These are phyloP conservation scores for Drosophila ustulata DNA, from an alignment of 2,888 invertebrate species.

Conservation along the genomic window DNA sequence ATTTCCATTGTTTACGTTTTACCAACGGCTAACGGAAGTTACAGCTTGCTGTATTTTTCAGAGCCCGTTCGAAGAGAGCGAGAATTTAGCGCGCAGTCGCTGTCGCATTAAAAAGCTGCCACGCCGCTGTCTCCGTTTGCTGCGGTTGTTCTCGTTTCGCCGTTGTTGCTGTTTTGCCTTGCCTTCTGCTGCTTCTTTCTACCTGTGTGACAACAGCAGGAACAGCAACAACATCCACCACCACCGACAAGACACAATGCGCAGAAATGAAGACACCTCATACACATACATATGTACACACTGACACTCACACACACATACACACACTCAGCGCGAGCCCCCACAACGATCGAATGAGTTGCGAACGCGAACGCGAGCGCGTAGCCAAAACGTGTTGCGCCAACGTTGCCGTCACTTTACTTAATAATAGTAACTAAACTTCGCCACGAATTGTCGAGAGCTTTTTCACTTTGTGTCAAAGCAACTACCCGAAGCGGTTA, in stretches of 20 bases:
- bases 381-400: slow-evolving; percentile 60
- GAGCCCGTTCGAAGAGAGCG: slow-evolving; percentile 25
- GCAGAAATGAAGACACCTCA: slow-evolving; percentile 55
- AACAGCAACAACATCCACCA: slow-evolving; percentile 28
- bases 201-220: slow-evolving; percentile 39
- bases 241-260: slow-evolving; percentile 20
- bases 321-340: slow-evolving; percentile 39
- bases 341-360: slow-evolving; percentile 53
- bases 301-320: slow-evolving; percentile 4
- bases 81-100: slow-evolving; percentile 48
- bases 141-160: background rate
- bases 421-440: slow-evolving; percentile 82
- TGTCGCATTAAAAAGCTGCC: slow-evolving; percentile 44
- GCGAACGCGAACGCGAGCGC: slow-evolving; percentile 51
- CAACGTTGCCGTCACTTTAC: slow-evolving; percentile 73
- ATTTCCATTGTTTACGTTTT: slow-evolving; percentile 54
- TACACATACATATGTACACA: slow-evolving; percentile 1
- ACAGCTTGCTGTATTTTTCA: slow-evolving; percentile 27
- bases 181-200: slow-evolving; percentile 33
- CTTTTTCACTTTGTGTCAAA: slow-evolving; percentile 34
- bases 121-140: slow-evolving; percentile 33
- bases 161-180: slow-evolving; percentile 40
- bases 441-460: slow-evolving; percentile 37
- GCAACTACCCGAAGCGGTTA: slow-evolving; percentile 47
- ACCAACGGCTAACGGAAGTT: slow-evolving; percentile 67